phyloP scores from a whole-genome alignment of 1,140 invertebrate genomes.

The Musca domestica region DNA sequence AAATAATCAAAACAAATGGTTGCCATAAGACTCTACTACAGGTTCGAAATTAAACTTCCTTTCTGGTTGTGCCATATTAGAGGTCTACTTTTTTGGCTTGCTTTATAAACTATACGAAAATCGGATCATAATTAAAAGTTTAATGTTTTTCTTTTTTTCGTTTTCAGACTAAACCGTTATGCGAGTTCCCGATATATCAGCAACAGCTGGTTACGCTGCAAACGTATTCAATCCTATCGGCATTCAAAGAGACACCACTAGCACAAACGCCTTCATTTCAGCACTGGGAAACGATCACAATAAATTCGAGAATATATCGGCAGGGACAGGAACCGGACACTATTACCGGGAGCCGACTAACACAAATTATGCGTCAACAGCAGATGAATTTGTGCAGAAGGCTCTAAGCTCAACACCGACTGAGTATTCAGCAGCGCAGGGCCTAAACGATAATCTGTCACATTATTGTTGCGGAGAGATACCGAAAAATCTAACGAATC shows the following conservation, averaged over 20 bases:
- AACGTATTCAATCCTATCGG: slow-evolving; percentile 3
- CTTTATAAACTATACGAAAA: too few relatives aligned
- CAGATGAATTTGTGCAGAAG: slow-evolving; percentile 25
- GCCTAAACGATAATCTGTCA: slow-evolving; percentile 10
- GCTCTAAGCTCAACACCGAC: slow-evolving; percentile 22
- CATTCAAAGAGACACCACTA: slow-evolving; percentile 11
- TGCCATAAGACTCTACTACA: too few relatives aligned
- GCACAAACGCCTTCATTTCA: background rate
- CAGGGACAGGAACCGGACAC: background rate
- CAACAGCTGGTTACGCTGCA: slow-evolving; percentile 30
- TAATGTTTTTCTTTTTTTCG: background rate
- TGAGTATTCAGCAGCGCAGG: slow-evolving; percentile 15
- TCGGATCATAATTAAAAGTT: background rate
- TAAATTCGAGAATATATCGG: slow-evolving; percentile 2
- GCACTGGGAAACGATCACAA: slow-evolving; percentile 13
- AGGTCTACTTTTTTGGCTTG: too few relatives aligned
- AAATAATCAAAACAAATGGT: too few relatives aligned
- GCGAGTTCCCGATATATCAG: slow-evolving; percentile 28
- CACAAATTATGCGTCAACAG: slow-evolving; percentile 17
- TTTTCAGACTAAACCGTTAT: slow-evolving; percentile 25
- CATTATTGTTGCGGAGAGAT: slow-evolving; percentile 14
- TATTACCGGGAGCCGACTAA: background rate
- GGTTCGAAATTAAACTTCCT: too few relatives aligned
- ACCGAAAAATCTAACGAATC: background rate
- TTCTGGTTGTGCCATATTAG: too few relatives aligned